Evolutionary conservation across 1,140 invertebrate species (phyloP).

Genomic region (Conus betulinus): DNA sequence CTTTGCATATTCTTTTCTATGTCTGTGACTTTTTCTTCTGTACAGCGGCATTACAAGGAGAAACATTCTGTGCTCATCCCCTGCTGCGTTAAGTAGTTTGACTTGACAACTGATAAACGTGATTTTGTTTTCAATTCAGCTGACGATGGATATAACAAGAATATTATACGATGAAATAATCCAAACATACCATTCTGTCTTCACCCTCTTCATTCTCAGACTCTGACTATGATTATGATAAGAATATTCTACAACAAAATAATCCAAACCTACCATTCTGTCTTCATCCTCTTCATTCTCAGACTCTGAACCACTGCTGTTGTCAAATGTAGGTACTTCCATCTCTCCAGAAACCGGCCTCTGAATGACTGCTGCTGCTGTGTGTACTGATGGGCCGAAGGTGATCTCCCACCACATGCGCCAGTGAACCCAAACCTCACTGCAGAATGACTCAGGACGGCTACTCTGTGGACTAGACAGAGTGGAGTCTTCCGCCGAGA

Average conservation of each 20-base stretch:
- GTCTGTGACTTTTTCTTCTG: too few relatives aligned
- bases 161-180: too few relatives aligned
- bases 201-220: too few relatives aligned
- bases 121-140: too few relatives aligned
- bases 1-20: too few relatives aligned
- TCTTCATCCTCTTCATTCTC: not conserved
- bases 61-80: too few relatives aligned
- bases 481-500: not conserved
- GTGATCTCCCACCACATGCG: not conserved
- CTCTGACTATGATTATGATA: too few relatives aligned
- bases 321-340: slow-evolving; percentile 31
- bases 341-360: slow-evolving; percentile 43
- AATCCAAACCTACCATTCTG: not conserved
- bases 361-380: slow-evolving; percentile 50
- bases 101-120: too few relatives aligned
- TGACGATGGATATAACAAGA: too few relatives aligned
- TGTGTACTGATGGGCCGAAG: slow-evolving; percentile 38
- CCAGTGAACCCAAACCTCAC: not conserved
- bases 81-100: too few relatives aligned
- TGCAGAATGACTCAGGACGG: slow-evolving; percentile 5
- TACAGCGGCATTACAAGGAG: too few relatives aligned
- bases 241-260: not conserved
- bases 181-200: too few relatives aligned
- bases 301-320: slow-evolving; percentile 25
- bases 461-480: slow-evolving; percentile 6